Conservation (phyloP, 2,113 vertebrate species). For the Rhegmatorhina hoffmannsi region DNA sequence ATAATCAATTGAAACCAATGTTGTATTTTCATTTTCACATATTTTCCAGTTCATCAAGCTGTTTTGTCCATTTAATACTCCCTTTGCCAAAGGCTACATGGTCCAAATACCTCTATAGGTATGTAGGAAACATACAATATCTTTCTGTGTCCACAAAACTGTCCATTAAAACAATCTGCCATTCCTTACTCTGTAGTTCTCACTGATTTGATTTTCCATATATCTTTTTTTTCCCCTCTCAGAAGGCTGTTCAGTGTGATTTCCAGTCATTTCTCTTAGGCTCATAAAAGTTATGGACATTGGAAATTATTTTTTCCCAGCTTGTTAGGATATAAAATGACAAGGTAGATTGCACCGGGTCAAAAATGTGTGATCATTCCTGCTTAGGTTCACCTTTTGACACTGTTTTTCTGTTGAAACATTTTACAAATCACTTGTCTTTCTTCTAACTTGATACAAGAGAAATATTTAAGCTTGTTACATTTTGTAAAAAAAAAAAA, state of each 20-base stretch:
- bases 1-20: neutral
- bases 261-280: slow-evolving; percentile 63
- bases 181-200: slow-evolving; percentile 8
- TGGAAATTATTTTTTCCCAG: neutral
- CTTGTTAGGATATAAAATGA: neutral
- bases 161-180: neutral
- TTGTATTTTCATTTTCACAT: neutral
- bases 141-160: neutral
- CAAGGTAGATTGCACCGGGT: neutral
- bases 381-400: neutral
- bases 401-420: neutral
- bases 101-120: slow-evolving; percentile 30
- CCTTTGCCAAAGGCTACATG: slow-evolving; percentile 8
- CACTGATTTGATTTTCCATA: neutral
- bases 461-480: slow-evolving; percentile 33
- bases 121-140: neutral
- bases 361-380: neutral
- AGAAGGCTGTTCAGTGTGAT: slow-evolving; percentile 31
- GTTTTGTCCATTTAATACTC: neutral
- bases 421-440: neutral
- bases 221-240: neutral
- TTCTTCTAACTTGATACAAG: slow-evolving; percentile 37
- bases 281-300: neutral
- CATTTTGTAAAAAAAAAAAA: slow-evolving; percentile 37
- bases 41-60: neutral